phyloP scores from a whole-genome alignment of 1,140 invertebrate species.

The Drosophila tani region DNA sequence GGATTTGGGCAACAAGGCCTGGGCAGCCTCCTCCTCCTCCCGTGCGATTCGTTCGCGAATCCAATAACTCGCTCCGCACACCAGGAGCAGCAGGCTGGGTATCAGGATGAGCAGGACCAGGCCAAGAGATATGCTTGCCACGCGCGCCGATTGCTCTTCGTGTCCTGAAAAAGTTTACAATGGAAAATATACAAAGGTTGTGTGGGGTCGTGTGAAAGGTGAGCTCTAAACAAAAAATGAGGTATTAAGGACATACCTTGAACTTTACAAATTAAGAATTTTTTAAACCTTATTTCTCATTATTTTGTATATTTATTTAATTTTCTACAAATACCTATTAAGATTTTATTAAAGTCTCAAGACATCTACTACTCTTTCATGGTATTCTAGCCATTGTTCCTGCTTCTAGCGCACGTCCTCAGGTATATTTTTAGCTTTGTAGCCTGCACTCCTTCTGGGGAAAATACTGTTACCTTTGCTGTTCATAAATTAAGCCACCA shows the following conservation, averaged over 20 bases:
- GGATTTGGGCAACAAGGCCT: slow-evolving; percentile 55
- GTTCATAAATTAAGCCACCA: slow-evolving; percentile 70
- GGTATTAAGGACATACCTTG: not conserved
- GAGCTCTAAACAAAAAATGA: not conserved
- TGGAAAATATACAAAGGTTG: slow-evolving; percentile 16
- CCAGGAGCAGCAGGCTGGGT: slow-evolving; percentile 89
- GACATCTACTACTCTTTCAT: not conserved
- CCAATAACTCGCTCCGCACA: slow-evolving; percentile 87
- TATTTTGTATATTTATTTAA: too few species aligned
- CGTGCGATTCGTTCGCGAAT: slow-evolving; percentile 74
- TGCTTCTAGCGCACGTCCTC: too few species aligned
- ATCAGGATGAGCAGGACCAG: slow-evolving; percentile 91
- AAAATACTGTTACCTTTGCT: slow-evolving; percentile 42
- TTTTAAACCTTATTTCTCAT: too few species aligned
- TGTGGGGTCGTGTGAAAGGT: too few species aligned
- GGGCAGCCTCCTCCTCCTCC: slow-evolving; percentile 71
- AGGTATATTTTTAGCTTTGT: slow-evolving; percentile 8
- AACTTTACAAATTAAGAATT: not conserved
- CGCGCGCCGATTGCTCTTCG: slow-evolving; percentile 91
- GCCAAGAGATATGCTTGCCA: slow-evolving; percentile 91
- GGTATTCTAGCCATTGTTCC: not conserved
- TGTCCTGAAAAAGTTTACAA: slow-evolving; percentile 87
- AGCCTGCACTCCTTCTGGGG: slow-evolving; percentile 6
- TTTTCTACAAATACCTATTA: too few species aligned
- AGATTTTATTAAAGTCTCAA: too few species aligned